These are phyloP conservation scores for Bellardia pandia DNA, from an alignment of 2,888 invertebrate species.

Conservation along the genomic window DNA sequence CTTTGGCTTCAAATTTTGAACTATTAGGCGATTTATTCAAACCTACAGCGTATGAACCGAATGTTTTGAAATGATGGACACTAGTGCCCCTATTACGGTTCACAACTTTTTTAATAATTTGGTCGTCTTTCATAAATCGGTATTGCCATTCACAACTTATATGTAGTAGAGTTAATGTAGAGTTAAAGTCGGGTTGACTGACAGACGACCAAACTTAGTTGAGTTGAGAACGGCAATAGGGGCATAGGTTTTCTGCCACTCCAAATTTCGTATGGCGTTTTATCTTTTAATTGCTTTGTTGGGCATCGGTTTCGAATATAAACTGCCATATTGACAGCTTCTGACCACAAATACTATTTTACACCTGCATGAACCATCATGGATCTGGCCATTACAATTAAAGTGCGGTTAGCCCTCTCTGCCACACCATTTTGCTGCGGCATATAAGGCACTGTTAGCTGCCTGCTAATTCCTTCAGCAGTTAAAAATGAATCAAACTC, in stretches of 20 bases:
- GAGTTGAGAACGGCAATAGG: no score
- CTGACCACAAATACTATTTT: no score
- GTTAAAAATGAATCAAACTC: slow-evolving; percentile 36
- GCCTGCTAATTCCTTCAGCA: slow-evolving; percentile 4
- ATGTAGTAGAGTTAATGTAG: no score
- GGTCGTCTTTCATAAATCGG: no score
- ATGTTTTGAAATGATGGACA: slow-evolving; percentile 68
- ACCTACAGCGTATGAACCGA: slow-evolving; percentile 70
- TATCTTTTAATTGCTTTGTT: slow-evolving; percentile 40
- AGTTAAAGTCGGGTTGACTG: no score
- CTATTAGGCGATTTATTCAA: slow-evolving; percentile 60
- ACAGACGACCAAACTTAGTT: no score
- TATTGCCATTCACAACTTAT: no score
- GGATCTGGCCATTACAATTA: no score
- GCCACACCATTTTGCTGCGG: not conserved
- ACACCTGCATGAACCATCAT: no score
- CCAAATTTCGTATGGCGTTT: slow-evolving; percentile 47
- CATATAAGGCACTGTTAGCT: slow-evolving; percentile 29
- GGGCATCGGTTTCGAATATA: slow-evolving; percentile 8
- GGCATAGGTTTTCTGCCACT: slow-evolving; percentile 68
- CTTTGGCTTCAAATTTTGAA: not conserved
- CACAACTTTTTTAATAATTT: no score
- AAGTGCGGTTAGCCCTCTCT: no score
- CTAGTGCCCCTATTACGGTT: no score
- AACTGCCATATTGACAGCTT: not conserved